Base-by-base conservation (phyloP, 2,113 vertebrate species). In the Tringa solitaria region DNA sequence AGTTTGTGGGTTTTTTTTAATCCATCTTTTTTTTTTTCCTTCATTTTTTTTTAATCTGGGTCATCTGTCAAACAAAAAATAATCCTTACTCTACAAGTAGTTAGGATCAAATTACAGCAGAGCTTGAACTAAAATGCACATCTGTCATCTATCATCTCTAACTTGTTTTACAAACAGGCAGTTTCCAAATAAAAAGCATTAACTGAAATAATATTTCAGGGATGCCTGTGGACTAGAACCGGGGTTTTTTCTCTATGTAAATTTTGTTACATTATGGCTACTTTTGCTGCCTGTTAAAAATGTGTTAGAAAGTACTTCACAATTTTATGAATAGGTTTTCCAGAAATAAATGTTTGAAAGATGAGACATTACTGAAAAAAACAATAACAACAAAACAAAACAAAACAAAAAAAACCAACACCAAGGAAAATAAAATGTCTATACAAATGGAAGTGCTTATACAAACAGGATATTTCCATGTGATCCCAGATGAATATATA, bases 301-400 rank as follows among this genome's bases (percentile, higher is more conserved):
- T 41, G 6, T 65, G 4, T 9, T 76, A 9, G 8, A 63, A 92
- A 84, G 72, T 51, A 10, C 3, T 63, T 46, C 6, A 3, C 6
- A 45, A 53, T 70, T 93, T 84, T 86, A 59, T 65, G 4, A 65
- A 24, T 32, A 48, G 0, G 5, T 80, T 84, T 78, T 59, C 6
- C 20, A 27, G 9, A 30, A 68, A 78, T 73, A 72, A 15, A 30
- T 2, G 3, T 24, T 61, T 88, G 10, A 60, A 63, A 79, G 3
- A 2, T 5, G 0, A 30, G 82, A 59, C 1, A 2, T 4, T 67
- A 8, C 26, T 53, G 8, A 2, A 75, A 21, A 67, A 27, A 48
- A 51, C 24, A 39, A 39, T n/a, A 39, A 21, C 3, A 50, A 27
- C 6, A n/a, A 53, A 63, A 6, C 5, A 8, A 32, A 60, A 32